Percentiles rank a stretch among this genome's conserved stretches.
These are phyloP conservation scores for Pararge aegeria DNA, from an alignment of 1,140 invertebrate genomes.

Conservation along the genomic window DNA sequence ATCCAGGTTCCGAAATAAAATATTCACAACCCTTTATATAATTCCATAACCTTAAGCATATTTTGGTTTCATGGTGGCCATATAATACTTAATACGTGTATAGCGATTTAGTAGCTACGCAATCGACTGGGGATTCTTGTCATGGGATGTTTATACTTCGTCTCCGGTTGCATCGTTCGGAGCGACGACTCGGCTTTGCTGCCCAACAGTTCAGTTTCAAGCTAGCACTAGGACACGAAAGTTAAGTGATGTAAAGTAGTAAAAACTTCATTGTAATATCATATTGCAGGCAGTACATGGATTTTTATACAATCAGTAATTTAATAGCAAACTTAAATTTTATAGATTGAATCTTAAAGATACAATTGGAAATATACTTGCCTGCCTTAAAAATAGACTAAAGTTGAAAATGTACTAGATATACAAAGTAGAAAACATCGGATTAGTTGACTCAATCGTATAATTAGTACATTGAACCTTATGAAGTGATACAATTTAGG, in stretches of 20 bases:
- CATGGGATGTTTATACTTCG: constrained; percentile 69
- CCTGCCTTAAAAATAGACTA: no score
- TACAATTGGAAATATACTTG: no score
- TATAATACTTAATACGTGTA: constrained; percentile 35
- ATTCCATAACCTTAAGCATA: constrained; percentile 10
- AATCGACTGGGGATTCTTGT: constrained; percentile 50
- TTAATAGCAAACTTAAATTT: no score
- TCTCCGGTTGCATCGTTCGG: constrained; percentile 66
- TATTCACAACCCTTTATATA: no score
- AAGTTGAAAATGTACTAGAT: no score
- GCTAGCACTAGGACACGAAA: constrained; percentile 53
- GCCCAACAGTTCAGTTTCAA: constrained; percentile 52
- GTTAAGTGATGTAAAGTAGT: constrained; percentile 37
- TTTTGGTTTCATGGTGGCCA: constrained; percentile 33
- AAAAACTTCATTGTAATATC: background rate
- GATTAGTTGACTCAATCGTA: no score
- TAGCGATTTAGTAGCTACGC: constrained; percentile 33
- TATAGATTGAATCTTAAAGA: no score
- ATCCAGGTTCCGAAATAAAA: no score
- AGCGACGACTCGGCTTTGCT: constrained; percentile 34
- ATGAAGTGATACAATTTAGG: no score
- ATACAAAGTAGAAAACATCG: no score
- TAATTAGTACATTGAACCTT: no score
- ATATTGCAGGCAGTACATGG: background rate
- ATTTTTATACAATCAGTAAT: no score